Evolutionary conservation across 2,113 vertebrate species (phyloP).

Genomic region (Megaleporinus macrocephalus): DNA sequence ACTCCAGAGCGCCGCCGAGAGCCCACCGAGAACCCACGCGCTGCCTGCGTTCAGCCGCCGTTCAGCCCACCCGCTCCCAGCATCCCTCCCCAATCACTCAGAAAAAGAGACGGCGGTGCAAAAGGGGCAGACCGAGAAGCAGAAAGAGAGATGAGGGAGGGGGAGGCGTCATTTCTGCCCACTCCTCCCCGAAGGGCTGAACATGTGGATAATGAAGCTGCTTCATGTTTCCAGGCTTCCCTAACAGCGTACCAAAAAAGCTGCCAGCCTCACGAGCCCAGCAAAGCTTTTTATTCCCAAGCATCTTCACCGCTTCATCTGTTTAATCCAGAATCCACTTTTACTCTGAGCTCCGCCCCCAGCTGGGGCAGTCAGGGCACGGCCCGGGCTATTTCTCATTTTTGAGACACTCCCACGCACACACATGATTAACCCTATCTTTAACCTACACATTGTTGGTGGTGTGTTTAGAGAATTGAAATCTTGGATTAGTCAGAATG

Average conservation of each 20-base stretch:
- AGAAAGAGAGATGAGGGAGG: constrained; percentile 11
- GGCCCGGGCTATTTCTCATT: neutral
- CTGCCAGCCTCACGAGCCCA: neutral
- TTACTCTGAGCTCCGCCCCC: neutral
- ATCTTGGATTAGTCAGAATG: neutral
- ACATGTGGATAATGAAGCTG: constrained; percentile 26
- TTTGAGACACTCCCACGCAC: neutral
- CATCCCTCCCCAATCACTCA: constrained; percentile 11
- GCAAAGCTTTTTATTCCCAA: constrained; percentile 4
- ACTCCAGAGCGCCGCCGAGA: constrained; percentile 9
- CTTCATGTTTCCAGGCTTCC: neutral
- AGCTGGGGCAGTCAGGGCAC: neutral
- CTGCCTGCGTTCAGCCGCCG: constrained; percentile 16
- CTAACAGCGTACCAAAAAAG: neutral
- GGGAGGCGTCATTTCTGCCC: neutral
- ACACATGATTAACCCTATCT: neutral
- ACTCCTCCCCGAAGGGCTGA: constrained; percentile 15
- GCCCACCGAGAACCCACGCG: constrained; percentile 18
- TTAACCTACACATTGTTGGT: too few species aligned
- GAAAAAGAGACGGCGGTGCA: constrained; percentile 1
- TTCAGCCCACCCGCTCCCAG: constrained; percentile 36
- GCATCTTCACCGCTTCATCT: neutral
- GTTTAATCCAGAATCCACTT: neutral
- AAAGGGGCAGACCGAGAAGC: neutral
- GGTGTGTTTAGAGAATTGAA: neutral